Conservation (phyloP, 2,888 invertebrate species). For the Dorcus hopei region DNA sequence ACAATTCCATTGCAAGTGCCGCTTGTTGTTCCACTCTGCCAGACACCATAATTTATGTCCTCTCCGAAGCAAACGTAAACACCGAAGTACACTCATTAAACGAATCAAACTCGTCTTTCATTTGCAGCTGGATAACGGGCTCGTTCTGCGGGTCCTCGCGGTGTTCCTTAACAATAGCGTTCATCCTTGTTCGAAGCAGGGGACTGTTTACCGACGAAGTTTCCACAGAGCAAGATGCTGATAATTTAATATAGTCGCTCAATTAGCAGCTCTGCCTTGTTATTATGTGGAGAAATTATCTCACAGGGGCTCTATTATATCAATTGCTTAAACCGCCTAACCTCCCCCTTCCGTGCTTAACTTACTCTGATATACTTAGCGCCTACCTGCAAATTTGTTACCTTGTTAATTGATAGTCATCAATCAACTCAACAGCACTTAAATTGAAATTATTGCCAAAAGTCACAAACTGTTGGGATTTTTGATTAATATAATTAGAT, state of each 20-base stretch:
- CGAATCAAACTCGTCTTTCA: neutral
- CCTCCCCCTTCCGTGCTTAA: slow-evolving; percentile 7
- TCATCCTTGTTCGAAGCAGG: neutral
- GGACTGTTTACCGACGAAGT: slow-evolving; percentile 30
- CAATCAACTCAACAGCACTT: too few relatives aligned
- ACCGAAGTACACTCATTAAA: neutral
- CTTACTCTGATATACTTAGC: slow-evolving; percentile 2
- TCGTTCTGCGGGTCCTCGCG: neutral
- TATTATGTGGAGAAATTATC: slow-evolving; percentile 42
- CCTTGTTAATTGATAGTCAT: neutral
- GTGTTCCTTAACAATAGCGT: neutral
- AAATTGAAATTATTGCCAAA: too few relatives aligned
- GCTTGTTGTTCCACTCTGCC: too few relatives aligned
- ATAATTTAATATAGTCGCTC: slow-evolving; percentile 45
- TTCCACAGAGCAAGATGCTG: slow-evolving; percentile 37
- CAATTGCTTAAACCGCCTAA: slow-evolving; percentile 31
- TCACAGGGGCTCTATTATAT: slow-evolving; percentile 40
- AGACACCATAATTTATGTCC: too few relatives aligned
- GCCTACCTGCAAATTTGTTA: neutral
- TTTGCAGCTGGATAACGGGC: neutral
- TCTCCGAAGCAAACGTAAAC: too few relatives aligned
- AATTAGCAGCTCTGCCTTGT: slow-evolving; percentile 43
- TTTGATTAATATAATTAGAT: too few relatives aligned
- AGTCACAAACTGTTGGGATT: too few relatives aligned
- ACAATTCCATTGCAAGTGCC: too few relatives aligned